Evolutionary conservation across 2,888 invertebrate genomes (phyloP), one percentile per base, ranked within the genome.

Genomic region (Trachelus stipa): DNA sequence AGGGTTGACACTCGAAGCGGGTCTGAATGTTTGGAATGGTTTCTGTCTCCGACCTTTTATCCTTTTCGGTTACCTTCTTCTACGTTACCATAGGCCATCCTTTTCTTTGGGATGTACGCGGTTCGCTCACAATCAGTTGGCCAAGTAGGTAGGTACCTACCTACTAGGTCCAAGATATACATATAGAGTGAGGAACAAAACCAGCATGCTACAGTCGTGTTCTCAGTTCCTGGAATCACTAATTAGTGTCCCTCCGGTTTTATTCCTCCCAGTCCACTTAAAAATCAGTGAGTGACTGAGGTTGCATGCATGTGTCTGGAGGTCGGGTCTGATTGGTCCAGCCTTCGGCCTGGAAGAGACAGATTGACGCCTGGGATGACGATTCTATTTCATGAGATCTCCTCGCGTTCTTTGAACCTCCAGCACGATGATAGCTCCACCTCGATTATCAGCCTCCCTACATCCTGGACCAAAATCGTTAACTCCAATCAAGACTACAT

Each of bases 221-320:
- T 90, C 89, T 90, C 85, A 87, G 88, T 91, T 90, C 91, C 88
- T 88, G 89, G 91, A 90, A 91, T 90, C 89, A 89, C 90, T 91
- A 91, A 91, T 91, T 91, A 91, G 90, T 90, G 90, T 90, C 90
- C 88, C 87, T 87, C 89, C 87, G 89, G 89, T 89, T 90, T 90
- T 88, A 88, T 90, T 90, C 88, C 83, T 83, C 83, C 80, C 82
- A 80, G 81, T 83, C 81, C 84, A 83, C 76, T 84, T 86, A 87
- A 89, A 89, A 88, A 88, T 89, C 88, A 86, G 86, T 84, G 87
- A 71, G 31, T 71, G 71, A 71, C 12, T 34, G 33, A 56, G 56
- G 23, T 15, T 56, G 56, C 23, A 6, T 9, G 56, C 56, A 15
- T 56, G 56, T 56, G 71, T 15, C 71, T 31, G 71, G 12, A 33